Percentiles rank a stretch among this genome's conserved stretches.
phyloP scores from a whole-genome alignment of 37 sponge, comb jelly and placozoan genomes.

The Cladorhizidae sp. region DNA sequence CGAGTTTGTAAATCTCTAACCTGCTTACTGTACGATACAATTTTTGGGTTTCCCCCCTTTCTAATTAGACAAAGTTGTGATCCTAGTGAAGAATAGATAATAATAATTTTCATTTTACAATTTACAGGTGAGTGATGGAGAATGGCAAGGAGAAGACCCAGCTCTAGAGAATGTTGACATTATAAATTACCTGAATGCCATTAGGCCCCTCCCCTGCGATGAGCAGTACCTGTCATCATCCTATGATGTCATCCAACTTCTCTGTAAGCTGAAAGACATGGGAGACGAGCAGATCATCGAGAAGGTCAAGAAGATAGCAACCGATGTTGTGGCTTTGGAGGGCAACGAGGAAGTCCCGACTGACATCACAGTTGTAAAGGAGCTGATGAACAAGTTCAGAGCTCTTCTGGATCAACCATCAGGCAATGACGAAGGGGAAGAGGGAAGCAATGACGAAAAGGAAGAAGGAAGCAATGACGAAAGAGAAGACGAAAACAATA shows the following conservation, averaged over 20 bases:
- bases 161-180: conserved; percentile 54
- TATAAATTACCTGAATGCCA: conserved; percentile 32
- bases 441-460: too few species aligned
- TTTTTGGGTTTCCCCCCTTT: not conserved
- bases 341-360: too few species aligned
- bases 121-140: conserved; percentile 34
- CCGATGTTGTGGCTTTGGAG: not conserved
- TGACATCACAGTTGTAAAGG: too few species aligned
- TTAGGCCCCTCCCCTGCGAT: conserved; percentile 25
- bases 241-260: conserved; percentile 8
- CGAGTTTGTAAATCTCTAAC: too few species aligned
- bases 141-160: conserved; percentile 43
- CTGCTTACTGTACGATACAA: not conserved
- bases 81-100: not conserved
- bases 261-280: not conserved
- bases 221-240: conserved; percentile 14
- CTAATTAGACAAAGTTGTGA: not conserved
- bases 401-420: too few species aligned
- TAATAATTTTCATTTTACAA: too few species aligned
- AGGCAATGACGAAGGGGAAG: too few species aligned
- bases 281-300: conserved; percentile 3
- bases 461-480: too few species aligned
- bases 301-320: not conserved
- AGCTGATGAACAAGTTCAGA: too few species aligned
- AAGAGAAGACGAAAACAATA: too few species aligned